Base-by-base conservation (phyloP, 2,888 invertebrate genomes). In the Drosophila eohydei region DNA sequence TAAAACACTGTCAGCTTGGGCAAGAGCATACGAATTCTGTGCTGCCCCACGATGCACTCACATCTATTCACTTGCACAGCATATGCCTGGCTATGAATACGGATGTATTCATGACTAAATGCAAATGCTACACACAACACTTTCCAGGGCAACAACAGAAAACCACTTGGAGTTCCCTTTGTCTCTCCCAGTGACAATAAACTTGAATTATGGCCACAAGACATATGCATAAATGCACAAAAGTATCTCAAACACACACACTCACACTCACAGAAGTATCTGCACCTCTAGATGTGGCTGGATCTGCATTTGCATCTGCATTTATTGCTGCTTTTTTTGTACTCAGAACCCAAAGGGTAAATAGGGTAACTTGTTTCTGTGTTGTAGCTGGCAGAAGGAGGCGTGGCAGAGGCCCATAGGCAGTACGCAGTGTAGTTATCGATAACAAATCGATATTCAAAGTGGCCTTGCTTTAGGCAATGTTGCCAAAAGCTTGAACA, bases 201-300 rank as follows among this genome's bases (percentile, higher is more conserved):
- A 87, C 84, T 87, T 81, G 87, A 83, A 81, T 87, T 87, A 71
- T 48, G 65, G 67, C 62, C 64, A 74, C 57, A 79, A 78, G 74
- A 56, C 58, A 66, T 60, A 62, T 71, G 78, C 74, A 77, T 77
- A 77, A 78, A 77, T 78, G 76, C 71, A 74, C 34, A 30, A n/a
- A 58, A 73, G 78, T 73, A 54, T 61, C 69, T 60, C 32, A 16
- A 50, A 46, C 46, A 46, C 14, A 3, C 21, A 14, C 44, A 44
- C 12, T 5, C 43, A 12, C 26, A 4, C 28, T 3, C 14, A 9
- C 8, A 63, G 26, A n/a, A 46, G 67, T 41, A 67, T 56, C 56
- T 59, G 44, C 43, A 64, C 36, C 58, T 62, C n/a, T 16, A 59
- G 8, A 32, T 68, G 21, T 8, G 54, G 30, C 16, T 75, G 6